Percentiles rank a stretch among this genome's conserved stretches.
Evolutionary conservation across 1,140 invertebrate genomes (phyloP).

Genomic region (Drosophila paulistorum): DNA sequence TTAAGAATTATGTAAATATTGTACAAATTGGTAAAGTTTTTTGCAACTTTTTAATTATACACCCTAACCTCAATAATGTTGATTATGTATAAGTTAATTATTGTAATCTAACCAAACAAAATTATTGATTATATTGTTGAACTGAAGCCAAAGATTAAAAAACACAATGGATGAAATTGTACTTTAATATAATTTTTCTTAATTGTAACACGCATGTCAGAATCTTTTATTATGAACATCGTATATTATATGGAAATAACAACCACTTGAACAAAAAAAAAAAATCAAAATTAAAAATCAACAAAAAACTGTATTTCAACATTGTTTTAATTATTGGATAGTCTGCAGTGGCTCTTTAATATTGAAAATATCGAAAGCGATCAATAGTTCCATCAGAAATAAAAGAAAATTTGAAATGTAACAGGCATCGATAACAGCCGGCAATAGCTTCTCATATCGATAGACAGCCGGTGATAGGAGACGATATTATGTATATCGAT

Average conservation of each 20-base stretch:
- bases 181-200: constrained; percentile 14
- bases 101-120: constrained; percentile 38
- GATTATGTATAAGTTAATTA: constrained; percentile 54
- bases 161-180: neutral
- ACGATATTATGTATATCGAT: neutral
- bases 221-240: constrained; percentile 12
- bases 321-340: neutral
- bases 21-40: constrained; percentile 46
- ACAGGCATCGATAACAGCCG: neutral
- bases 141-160: constrained; percentile 23
- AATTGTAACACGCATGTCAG: constrained; percentile 11
- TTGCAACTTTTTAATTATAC: constrained; percentile 18
- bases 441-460: neutral
- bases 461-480: neutral
- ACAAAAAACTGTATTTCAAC: neutral
- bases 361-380: too few relatives aligned
- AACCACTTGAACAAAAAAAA: neutral
- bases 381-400: too few relatives aligned
- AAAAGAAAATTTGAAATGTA: neutral
- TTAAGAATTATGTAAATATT: constrained; percentile 67
- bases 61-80: constrained; percentile 21
- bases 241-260: constrained; percentile 10
- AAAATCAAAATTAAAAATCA: neutral
- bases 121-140: constrained; percentile 68
- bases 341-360: too few relatives aligned